Evolutionary conservation across 2,113 vertebrate species (phyloP), one percentile per base, ranked within the genome.

Genomic region (Corythornis madagascariensis): DNA sequence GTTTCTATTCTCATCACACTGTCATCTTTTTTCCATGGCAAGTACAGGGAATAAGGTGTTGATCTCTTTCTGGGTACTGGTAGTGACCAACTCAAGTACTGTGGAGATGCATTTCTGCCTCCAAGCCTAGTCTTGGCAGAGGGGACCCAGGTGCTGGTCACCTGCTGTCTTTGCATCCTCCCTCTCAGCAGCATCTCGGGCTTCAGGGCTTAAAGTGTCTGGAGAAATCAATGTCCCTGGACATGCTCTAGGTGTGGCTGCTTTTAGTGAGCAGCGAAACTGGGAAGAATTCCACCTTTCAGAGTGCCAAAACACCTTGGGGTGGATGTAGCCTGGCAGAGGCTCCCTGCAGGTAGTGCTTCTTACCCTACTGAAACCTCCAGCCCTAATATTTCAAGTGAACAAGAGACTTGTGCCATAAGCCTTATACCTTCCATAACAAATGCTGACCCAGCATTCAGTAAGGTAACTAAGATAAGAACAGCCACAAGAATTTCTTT

Each of bases 261-360:
- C 67, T 84, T 69, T 93, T 13, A 47, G 5, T 45, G 67, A 70
- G 52, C 38, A 59, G 19, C 63, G 60, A 79, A 66, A 73, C 29
- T 71, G 67, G 17, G 31, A 59, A 55, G 25, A 80, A 73, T 73
- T 42, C 1, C 15, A 50, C 18, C 0, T 0, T 25, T 48, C 6
- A 7, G 13, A 21, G 31, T 13, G 31, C 48, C 7, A 6, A 60
- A 26, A 35, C 40, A 35, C 10, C 15, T 48, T 0, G 0, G 47
- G 18, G 19, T 50, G 21, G 18, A 8, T 24, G 19, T 66, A 55
- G 47, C 13, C 64, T 80, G 42, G 8, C 28, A 88, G 50, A 89
- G 24, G 33, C 12, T 64, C 50, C 63, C 26, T 45, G 16, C 18
- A 72, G 35, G 31, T 16, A 45, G 21, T 65, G 24, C 21, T 80